These are phyloP conservation scores for Ascidia mentula DNA, from an alignment of 23 tunicate species.

Conservation along the genomic window DNA sequence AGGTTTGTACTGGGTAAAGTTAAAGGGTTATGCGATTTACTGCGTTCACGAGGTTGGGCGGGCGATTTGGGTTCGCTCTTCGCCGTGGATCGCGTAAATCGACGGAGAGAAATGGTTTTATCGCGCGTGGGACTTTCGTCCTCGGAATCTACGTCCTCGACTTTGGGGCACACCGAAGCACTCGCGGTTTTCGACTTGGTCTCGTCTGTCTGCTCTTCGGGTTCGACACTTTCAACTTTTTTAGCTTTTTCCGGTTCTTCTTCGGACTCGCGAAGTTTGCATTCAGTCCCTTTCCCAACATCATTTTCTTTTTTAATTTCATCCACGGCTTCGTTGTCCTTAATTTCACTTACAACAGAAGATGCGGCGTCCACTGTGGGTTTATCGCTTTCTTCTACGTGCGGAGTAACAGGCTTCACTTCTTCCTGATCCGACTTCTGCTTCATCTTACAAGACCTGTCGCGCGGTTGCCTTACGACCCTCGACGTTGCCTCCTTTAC, in stretches of 20 bases:
- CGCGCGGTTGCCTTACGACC: neutral
- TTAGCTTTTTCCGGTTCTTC: neutral
- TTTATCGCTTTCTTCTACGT: neutral
- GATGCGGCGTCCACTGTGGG: neutral
- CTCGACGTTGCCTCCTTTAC: conserved; percentile 6
- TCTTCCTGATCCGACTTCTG: neutral
- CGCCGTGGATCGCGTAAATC: neutral
- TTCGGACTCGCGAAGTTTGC: no score
- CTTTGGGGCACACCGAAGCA: neutral
- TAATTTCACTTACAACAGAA: neutral
- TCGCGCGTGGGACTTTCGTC: neutral
- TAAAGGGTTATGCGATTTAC: conserved; percentile 6
- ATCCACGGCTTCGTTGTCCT: neutral
- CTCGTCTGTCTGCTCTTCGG: neutral
- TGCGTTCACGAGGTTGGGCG: neutral
- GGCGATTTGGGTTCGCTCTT: neutral
- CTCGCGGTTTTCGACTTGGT: neutral
- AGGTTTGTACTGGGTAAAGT: neutral
- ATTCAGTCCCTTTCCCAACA: neutral
- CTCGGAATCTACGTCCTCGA: neutral
- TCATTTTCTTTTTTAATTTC: neutral
- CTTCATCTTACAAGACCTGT: neutral
- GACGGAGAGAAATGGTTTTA: neutral
- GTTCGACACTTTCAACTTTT: no score
- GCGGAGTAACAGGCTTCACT: neutral